A percentile compares a stretch with the other conserved stretches of the same genome.
phyloP scores from a whole-genome alignment of 2,888 invertebrate species.

The Lithophane semibrunnea region DNA sequence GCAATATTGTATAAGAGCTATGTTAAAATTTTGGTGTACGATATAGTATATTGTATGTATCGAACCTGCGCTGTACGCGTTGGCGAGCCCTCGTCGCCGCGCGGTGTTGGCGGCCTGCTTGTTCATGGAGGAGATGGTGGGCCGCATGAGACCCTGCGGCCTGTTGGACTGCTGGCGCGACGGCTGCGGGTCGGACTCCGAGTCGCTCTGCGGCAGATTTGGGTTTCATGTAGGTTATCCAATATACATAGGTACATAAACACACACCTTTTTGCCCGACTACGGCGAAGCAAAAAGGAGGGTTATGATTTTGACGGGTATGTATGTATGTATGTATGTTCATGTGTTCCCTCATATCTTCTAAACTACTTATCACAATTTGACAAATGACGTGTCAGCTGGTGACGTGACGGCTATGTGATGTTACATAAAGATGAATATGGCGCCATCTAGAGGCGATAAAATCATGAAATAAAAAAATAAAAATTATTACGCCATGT shows the following conservation, averaged over 20 bases:
- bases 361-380: no score
- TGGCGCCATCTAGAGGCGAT: no score
- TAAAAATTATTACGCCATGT: no score
- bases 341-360: no score
- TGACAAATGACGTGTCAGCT: no score
- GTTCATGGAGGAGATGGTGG: conserved; percentile 95
- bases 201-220: conserved; percentile 91
- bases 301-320: no score
- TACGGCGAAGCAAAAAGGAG: no score
- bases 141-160: conserved; percentile 92
- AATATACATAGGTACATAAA: background rate
- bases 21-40: background rate
- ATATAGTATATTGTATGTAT: conserved; percentile 19
- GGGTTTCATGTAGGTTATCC: background rate
- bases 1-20: conserved; percentile 28
- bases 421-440: no score
- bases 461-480: no score
- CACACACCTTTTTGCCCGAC: background rate
- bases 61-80: conserved; percentile 92
- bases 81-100: conserved; percentile 91
- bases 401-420: no score
- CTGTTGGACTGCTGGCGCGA: conserved; percentile 76
- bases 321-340: no score
- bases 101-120: conserved; percentile 91
- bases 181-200: conserved; percentile 92